Evolutionary conservation across 1,140 invertebrate genomes (phyloP), one percentile per base, ranked within the genome.

Genomic region (Drosophila sp.): DNA sequence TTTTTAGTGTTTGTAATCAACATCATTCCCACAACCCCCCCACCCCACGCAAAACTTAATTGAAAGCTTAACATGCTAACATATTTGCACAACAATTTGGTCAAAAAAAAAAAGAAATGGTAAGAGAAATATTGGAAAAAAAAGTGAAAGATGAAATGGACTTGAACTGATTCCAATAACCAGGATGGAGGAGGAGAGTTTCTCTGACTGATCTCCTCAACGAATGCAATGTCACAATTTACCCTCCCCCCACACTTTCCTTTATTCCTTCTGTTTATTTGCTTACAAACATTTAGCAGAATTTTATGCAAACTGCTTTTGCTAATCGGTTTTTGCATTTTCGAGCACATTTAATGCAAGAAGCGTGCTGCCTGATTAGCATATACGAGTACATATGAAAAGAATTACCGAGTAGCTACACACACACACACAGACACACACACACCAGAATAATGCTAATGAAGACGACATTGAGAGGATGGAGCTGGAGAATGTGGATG

Each of bases 1-100:
- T 81, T 90, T 90, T 90, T 90, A 90, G 81, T 90, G 85, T 76
- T 76, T 84, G 78, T 72, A 83, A 86, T 80, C 81, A 77, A 71
- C 54, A 64, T 27, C 63, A 30, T 32, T 8, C 8, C 7, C 23
- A 0, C 47, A 7, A 3, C 25, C 27, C 27, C 1, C 27, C 25
- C 8, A 1, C 10, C 3, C 8, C 25, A 8, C 5, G n/a, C 11
- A 56, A 56, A 56, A 41, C 72, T 60, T 90, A 84, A 89, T 89
- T 89, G 84, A 90, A 90, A 75, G 72, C 85, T 84, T 68, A 89
- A 89, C 77, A 87, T 62, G 67, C 32, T 62, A 67, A 67, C 72
- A 30, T 82, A 87, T 86, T 86, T 86, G 82, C 78, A 79, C 79
- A 86, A 75, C 79, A 83, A 70, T 70, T 68, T 32, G 10, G 29